phyloP scores from a whole-genome alignment of 2,113 vertebrate species.

The Nipponia nippon region DNA sequence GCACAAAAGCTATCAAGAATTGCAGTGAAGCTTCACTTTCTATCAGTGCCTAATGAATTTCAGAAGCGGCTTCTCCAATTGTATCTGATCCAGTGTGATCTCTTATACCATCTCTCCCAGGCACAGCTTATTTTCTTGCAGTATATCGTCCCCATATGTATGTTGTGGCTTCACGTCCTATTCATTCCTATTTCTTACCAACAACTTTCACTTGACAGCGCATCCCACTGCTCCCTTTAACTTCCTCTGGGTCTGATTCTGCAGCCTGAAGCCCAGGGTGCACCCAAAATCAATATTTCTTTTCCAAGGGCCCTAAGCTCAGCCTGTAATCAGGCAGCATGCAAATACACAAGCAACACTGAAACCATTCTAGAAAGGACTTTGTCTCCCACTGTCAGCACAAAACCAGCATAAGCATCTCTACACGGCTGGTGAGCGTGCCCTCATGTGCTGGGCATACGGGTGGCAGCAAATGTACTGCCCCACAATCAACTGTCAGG shows the following conservation, averaged over 20 bases:
- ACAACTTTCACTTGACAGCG: background rate
- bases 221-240: background rate
- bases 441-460: background rate
- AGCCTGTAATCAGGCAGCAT: background rate
- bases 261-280: background rate
- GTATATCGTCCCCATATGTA: too few relatives aligned
- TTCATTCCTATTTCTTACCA: background rate
- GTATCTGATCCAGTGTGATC: background rate
- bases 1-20: slow-evolving; percentile 40
- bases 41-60: slow-evolving; percentile 42
- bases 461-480: background rate
- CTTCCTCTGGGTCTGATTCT: background rate
- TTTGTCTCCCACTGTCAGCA: background rate
- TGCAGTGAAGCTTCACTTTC: slow-evolving; percentile 23
- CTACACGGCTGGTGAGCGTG: accelerated
- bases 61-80: background rate
- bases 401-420: background rate
- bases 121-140: background rate
- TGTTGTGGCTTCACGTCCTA: background rate
- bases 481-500: background rate
- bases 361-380: background rate
- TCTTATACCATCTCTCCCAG: background rate
- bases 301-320: background rate
- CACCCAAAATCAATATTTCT: background rate
- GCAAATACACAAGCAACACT: background rate